These are phyloP conservation scores for Nettapus auritus DNA, from an alignment of 2,113 vertebrate species.

Conservation along the genomic window DNA sequence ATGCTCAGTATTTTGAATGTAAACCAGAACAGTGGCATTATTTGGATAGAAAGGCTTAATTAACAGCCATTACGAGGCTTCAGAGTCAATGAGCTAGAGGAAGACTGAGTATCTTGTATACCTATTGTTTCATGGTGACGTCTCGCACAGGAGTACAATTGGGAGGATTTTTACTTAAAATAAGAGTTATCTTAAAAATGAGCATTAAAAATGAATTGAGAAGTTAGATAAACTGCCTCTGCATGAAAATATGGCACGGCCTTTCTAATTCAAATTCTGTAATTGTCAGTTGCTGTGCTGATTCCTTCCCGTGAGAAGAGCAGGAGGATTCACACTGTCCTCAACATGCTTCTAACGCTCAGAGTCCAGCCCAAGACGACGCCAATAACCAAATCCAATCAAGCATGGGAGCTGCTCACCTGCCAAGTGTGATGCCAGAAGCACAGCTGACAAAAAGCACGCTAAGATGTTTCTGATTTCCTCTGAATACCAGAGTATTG, in stretches of 20 bases:
- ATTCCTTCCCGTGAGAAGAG: neutral
- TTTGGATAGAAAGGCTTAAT: neutral
- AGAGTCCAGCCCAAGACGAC: accelerated
- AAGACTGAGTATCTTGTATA: neutral
- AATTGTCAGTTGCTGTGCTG: neutral
- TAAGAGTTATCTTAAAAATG: neutral
- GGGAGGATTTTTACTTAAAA: neutral
- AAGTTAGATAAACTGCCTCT: neutral
- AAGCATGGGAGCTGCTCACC: neutral
- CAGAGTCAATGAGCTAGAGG: neutral
- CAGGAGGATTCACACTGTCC: neutral
- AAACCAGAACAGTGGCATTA: neutral
- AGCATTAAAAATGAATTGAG: neutral
- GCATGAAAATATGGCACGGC: neutral
- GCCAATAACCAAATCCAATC: accelerated
- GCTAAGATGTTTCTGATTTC: neutral
- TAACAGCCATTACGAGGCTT: neutral
- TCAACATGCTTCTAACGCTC: neutral
- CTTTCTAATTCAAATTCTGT: accelerated
- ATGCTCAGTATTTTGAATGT: neutral
- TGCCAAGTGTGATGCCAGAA: neutral
- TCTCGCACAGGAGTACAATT: neutral
- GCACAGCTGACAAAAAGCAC: neutral
- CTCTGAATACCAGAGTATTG: neutral
- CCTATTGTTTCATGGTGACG: neutral